phyloP scores from a whole-genome alignment of 1,140 invertebrate species.

The Dendroctonus ponderosae region DNA sequence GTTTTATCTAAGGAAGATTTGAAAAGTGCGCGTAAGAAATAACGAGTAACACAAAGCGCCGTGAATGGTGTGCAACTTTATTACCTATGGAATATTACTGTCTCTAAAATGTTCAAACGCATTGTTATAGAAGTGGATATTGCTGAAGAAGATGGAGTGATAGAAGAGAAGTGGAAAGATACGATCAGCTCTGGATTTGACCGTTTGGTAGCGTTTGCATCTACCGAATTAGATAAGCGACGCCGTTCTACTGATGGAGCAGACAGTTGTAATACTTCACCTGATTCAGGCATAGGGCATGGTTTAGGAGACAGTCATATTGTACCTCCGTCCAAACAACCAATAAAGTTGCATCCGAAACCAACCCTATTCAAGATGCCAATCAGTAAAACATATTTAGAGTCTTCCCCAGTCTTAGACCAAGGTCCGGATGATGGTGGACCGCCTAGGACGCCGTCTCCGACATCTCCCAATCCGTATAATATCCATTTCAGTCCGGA shows the following conservation, averaged over 20 bases:
- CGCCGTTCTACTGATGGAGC: constrained; percentile 72
- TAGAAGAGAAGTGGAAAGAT: constrained; percentile 77
- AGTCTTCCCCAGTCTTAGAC: constrained; percentile 54
- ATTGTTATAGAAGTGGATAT: constrained; percentile 45
- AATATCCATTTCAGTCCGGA: constrained; percentile 49
- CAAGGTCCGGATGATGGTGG: constrained; percentile 55
- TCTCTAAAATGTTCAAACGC: not conserved
- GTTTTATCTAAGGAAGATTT: not conserved
- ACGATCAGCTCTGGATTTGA: constrained; percentile 85
- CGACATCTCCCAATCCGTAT: constrained; percentile 58
- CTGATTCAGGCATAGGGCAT: constrained; percentile 74
- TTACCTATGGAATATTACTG: not conserved
- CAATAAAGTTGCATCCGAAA: constrained; percentile 46
- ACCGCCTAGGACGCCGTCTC: constrained; percentile 67
- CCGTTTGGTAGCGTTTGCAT: constrained; percentile 80
- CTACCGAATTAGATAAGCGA: constrained; percentile 78
- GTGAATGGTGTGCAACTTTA: no score
- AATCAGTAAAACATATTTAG: constrained; percentile 48
- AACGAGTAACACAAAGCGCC: no score
- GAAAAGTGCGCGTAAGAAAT: not conserved
- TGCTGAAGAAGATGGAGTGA: constrained; percentile 59
- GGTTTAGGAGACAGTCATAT: constrained; percentile 57
- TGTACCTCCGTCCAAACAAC: constrained; percentile 52
- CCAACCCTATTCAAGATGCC: constrained; percentile 51
- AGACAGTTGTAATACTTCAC: constrained; percentile 69